Conservation (phyloP, 2,113 vertebrate species). For the Pachyramphus minor region DNA sequence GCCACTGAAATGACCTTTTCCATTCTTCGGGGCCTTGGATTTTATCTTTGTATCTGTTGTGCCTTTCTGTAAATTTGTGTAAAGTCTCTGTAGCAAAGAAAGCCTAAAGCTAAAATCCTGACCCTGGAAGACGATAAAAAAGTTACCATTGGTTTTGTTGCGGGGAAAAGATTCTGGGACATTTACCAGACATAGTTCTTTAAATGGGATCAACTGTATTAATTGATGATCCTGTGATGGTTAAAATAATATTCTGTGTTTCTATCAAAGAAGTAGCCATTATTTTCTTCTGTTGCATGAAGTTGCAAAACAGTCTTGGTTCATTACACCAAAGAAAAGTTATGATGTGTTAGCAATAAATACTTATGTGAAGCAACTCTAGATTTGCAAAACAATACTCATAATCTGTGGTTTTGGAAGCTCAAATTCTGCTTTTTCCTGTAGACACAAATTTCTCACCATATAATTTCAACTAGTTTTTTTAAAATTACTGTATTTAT, state of each 20-base stretch:
- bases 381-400: background rate
- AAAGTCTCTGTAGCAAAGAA: background rate
- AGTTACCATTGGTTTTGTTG: background rate
- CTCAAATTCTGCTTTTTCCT: background rate
- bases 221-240: background rate
- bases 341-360: slow-evolving; percentile 1
- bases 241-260: background rate
- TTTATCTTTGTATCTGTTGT: background rate
- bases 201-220: background rate
- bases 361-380: background rate
- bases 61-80: background rate
- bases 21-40: background rate
- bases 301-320: slow-evolving; percentile 10
- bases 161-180: background rate
- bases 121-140: background rate
- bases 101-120: background rate
- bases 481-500: background rate
- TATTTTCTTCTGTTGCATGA: background rate
- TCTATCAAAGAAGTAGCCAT: background rate
- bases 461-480: background rate
- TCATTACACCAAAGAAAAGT: background rate
- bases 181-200: background rate
- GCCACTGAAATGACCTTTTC: background rate
- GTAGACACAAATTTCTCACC: background rate
- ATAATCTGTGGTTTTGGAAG: background rate